Evolutionary conservation across 1,140 invertebrate genomes (phyloP).

Genomic region (Cryptotermes secundus): DNA sequence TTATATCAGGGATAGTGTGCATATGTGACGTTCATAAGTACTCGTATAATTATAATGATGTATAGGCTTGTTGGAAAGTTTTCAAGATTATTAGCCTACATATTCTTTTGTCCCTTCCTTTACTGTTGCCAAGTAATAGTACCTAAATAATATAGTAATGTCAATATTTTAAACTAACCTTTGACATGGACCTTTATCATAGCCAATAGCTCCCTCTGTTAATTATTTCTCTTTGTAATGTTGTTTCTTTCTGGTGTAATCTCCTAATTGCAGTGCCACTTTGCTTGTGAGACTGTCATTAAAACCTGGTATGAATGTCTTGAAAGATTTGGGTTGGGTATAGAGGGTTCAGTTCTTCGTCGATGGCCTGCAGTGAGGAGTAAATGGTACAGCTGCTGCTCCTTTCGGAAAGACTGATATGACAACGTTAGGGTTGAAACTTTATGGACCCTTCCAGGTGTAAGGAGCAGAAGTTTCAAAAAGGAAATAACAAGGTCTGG

Average conservation of each 20-base stretch:
- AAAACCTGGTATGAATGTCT: neutral
- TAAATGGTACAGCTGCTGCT: neutral
- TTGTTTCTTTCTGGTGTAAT: constrained; percentile 15
- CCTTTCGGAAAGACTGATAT: constrained; percentile 5
- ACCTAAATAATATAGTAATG: neutral
- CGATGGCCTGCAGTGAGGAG: neutral
- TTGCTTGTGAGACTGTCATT: neutral
- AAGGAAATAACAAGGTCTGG: neutral
- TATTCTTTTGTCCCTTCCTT: constrained; percentile 20
- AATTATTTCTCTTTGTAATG: constrained; percentile 4
- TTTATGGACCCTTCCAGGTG: neutral
- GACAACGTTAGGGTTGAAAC: neutral
- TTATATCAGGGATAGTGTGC: constrained; percentile 31
- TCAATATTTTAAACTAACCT: constrained; percentile 27
- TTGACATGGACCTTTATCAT: neutral
- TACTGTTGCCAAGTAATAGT: constrained; percentile 19
- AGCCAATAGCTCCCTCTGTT: neutral
- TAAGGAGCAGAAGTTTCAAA: neutral
- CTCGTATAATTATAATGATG: constrained; percentile 14
- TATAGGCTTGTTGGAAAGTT: constrained; percentile 31
- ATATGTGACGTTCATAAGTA: constrained; percentile 24
- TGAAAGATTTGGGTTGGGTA: neutral
- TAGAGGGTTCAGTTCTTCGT: neutral
- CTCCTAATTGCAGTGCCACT: neutral
- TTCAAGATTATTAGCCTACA: constrained; percentile 21